phyloP scores from a whole-genome alignment of 2,113 vertebrate species.

The Notiomystis cincta region DNA sequence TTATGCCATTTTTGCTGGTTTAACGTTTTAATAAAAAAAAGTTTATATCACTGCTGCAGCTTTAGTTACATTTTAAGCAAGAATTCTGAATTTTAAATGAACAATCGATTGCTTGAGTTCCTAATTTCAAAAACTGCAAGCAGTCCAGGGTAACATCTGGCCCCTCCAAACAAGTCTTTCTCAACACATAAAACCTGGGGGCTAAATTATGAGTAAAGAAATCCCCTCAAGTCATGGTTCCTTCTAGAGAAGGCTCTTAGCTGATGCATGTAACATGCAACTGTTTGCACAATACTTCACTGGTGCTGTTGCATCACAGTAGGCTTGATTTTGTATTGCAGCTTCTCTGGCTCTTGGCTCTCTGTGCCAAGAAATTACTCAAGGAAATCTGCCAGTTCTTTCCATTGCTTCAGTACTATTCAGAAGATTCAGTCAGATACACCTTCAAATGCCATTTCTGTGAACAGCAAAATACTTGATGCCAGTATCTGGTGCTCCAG shows the following conservation, averaged over 20 bases:
- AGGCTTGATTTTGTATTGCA: not conserved
- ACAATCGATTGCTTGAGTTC: not conserved
- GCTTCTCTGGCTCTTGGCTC: not conserved
- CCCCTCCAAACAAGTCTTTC: not conserved
- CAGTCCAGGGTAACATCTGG: not conserved
- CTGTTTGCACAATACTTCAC: not conserved
- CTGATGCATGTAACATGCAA: not conserved
- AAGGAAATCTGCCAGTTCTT: not conserved
- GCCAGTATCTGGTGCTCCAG: not conserved
- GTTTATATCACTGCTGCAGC: not conserved
- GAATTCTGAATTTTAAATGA: slow-evolving; percentile 17
- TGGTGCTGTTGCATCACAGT: not conserved
- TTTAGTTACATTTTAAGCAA: not conserved
- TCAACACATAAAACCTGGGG: not conserved
- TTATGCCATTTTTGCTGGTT: not conserved
- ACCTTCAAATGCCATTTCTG: not conserved
- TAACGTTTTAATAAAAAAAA: slow-evolving; percentile 7
- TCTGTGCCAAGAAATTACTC: not conserved
- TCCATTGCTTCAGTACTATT: not conserved
- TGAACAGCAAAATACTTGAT: not conserved
- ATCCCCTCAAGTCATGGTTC: not conserved
- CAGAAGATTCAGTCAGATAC: not conserved
- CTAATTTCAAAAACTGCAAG: not conserved
- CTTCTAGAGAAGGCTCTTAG: not conserved
- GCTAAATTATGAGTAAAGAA: not conserved